These are phyloP conservation scores for Acanthococcus lagerstroemiae DNA, from an alignment of 2,888 invertebrate species.

Conservation along the genomic window DNA sequence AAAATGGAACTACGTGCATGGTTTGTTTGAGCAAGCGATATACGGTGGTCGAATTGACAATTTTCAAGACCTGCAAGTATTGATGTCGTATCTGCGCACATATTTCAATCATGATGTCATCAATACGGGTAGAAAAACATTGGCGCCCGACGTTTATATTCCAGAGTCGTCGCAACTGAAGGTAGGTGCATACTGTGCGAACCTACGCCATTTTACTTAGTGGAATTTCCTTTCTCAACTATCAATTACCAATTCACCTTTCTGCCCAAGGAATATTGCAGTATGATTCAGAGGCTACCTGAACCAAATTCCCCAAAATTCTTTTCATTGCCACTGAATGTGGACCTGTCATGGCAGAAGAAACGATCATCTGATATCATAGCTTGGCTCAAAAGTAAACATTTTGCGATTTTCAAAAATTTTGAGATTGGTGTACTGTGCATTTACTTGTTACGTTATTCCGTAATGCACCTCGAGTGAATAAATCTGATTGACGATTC, in stretches of 20 bases:
- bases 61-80: constrained; percentile 56
- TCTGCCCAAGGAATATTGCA: constrained; percentile 62
- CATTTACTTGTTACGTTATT: too few species aligned
- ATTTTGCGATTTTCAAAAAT: not conserved
- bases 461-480: too few species aligned
- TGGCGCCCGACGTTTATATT: constrained; percentile 47
- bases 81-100: constrained; percentile 56
- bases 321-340: constrained; percentile 78
- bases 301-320: constrained; percentile 63
- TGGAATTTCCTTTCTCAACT: not conserved
- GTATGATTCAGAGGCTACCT: constrained; percentile 55
- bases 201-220: not conserved
- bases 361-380: constrained; percentile 54
- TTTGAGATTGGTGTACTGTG: too few species aligned
- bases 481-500: too few species aligned
- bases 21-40: constrained; percentile 65
- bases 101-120: constrained; percentile 51
- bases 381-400: constrained; percentile 50
- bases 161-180: constrained; percentile 48
- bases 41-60: constrained; percentile 82
- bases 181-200: constrained; percentile 41
- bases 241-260: too few species aligned
- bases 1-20: constrained; percentile 66
- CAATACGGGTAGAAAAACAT: constrained; percentile 50
- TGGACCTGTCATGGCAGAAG: constrained; percentile 72